A percentile compares a stretch with the other conserved stretches of the same genome.
phyloP scores from a whole-genome alignment of 2,113 vertebrate species.

The Xerus inauris region DNA sequence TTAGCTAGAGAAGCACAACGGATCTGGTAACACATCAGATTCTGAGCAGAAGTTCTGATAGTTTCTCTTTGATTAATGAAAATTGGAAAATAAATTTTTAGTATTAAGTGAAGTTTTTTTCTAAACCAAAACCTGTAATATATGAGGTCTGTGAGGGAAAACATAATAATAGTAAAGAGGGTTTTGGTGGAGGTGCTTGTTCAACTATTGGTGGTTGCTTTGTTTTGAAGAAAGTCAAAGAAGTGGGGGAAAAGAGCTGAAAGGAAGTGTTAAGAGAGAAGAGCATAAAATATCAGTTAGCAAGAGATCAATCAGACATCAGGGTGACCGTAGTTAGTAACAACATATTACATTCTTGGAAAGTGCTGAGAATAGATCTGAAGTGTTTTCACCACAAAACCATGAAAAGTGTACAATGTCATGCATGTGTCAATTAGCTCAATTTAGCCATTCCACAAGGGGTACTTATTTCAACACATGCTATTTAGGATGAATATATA shows the following conservation, averaged over 20 bases:
- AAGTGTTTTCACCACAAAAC: background rate
- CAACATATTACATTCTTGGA: background rate
- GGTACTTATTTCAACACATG: background rate
- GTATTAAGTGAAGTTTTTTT: background rate
- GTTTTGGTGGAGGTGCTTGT: background rate
- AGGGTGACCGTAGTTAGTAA: background rate
- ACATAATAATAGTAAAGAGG: background rate
- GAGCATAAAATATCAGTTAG: background rate
- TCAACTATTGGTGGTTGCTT: background rate
- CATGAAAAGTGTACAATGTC: background rate
- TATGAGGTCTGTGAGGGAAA: background rate
- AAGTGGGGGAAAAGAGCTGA: background rate
- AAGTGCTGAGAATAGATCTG: background rate
- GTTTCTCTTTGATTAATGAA: background rate
- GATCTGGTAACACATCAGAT: background rate
- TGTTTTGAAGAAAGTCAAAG: background rate
- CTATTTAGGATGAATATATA: background rate
- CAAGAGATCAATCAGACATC: background rate
- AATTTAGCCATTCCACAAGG: background rate
- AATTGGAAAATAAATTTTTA: background rate
- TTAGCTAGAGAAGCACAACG: background rate
- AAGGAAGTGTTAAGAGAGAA: background rate
- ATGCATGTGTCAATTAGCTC: background rate
- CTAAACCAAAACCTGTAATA: constrained; percentile 1
- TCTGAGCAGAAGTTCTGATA: background rate